Percentiles rank a stretch among this genome's conserved stretches.
Conservation (phyloP, 92 coral and sea anemone species). For the Porites cylindrica region DNA sequence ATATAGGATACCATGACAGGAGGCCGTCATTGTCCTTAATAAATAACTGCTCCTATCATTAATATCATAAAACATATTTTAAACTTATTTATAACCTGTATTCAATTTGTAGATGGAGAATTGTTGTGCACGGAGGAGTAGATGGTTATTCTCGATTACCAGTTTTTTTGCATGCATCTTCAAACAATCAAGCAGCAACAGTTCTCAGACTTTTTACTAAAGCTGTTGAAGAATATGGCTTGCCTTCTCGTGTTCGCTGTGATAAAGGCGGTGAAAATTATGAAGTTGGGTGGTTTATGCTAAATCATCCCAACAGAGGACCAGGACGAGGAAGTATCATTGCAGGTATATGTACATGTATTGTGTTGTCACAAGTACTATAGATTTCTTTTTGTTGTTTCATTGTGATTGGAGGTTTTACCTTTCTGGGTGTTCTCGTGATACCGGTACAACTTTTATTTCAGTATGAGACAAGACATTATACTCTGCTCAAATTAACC, state of each 20-base stretch:
- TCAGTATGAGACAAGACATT: neutral
- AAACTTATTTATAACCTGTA: constrained; percentile 1
- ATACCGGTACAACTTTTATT: neutral
- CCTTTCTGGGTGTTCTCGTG: neutral
- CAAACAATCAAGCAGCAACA: constrained; percentile 25
- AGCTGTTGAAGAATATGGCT: constrained; percentile 47
- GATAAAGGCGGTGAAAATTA: constrained; percentile 45
- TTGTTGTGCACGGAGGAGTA: constrained; percentile 37
- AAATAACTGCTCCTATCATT: constrained; percentile 7
- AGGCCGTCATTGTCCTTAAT: too few relatives aligned
- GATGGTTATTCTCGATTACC: constrained; percentile 32
- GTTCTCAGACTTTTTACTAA: constrained; percentile 26
- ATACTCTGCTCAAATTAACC: neutral
- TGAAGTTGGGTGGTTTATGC: constrained; percentile 39
- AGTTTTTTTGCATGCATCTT: constrained; percentile 9
- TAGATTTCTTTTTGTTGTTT: too few relatives aligned
- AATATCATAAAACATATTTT: neutral
- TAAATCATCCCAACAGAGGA: constrained; percentile 44
- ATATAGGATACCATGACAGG: too few relatives aligned
- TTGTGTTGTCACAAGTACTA: neutral
- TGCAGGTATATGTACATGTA: constrained; percentile 16
- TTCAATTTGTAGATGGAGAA: constrained; percentile 30
- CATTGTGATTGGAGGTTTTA: neutral
- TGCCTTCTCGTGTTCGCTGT: constrained; percentile 38
- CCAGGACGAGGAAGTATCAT: constrained; percentile 49